Base-by-base conservation (phyloP, 1,140 invertebrate species). In the Bombus affinis region DNA sequence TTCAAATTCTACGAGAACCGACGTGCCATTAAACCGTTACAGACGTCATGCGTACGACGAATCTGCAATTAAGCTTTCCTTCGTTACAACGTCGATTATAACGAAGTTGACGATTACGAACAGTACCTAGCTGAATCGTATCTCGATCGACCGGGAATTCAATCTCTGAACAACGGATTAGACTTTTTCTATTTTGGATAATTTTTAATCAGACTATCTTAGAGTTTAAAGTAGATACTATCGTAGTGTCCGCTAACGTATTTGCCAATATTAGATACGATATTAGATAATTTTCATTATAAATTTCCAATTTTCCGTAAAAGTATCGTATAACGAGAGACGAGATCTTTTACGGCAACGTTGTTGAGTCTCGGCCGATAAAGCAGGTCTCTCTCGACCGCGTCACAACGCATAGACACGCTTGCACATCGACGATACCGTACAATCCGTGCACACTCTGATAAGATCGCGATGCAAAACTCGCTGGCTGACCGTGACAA, bases 381-480 rank as follows among this genome's bases (percentile, higher is more conserved):
- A 72, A n/a, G 39, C 70, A 8, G 25, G 15, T n/a, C 39, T 44
- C 39, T 42, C 6, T 44, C 13, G 28, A 18, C 6, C 37, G 10
- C 70, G 22, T 39, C 35, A 32, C 47, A 53, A 53, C 3, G 66
- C 70, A 39, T 72, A 12, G 42, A 74, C 73, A 10, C 47, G 68
- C 37, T 57, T 66, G 18, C 53, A 78, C 81, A 88, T 71, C n/a
- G 75, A 62, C 70, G n/a, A 32, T 59, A 28, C 80, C 13, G 47
- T 25, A 82, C 86, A 82, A 91, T 89, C 47, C 89, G 88, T 79
- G 75, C 85, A 73, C 86, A 88, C 88, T 81, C 82, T 82, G 81
- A 93, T 93, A 92, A 92, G 88, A 93, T 92, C 91, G 88, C 86
- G 88, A 89, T 92, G 89, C 90, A 86, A 91, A 89, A 82, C 87